Evolutionary conservation across 2,888 invertebrate species (phyloP).

Genomic region (Megalurothrips usitatus): DNA sequence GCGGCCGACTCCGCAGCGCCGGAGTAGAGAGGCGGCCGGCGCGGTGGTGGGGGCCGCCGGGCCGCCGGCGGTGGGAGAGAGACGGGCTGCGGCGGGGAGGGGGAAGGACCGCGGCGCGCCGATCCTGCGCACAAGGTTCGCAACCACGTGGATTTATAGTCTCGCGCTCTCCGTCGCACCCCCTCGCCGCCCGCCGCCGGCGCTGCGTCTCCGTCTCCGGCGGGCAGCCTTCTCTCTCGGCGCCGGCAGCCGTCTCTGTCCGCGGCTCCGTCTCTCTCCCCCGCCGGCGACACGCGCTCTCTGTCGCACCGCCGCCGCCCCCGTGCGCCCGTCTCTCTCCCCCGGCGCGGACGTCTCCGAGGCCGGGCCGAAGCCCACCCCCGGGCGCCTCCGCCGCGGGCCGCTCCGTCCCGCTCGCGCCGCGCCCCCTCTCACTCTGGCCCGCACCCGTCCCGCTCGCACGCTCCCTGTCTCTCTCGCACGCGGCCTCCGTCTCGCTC

Average conservation of each 20-base stretch:
- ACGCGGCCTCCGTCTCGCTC: not conserved
- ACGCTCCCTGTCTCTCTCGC: conserved; percentile 1
- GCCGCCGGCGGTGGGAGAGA: not conserved
- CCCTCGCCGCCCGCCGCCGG: not conserved
- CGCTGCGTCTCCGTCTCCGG: not conserved
- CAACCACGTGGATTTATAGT: conserved; percentile 28
- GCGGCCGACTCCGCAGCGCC: not conserved
- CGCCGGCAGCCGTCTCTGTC: not conserved
- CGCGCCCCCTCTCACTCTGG: not conserved
- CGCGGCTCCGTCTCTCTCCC: not conserved
- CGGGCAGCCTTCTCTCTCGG: not conserved
- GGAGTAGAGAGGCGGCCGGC: not conserved
- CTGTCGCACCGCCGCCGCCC: not conserved
- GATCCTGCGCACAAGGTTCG: conserved; percentile 23
- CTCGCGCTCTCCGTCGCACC: conserved; percentile 25
- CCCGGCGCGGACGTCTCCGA: too few species aligned
- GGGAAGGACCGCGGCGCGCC: conserved; percentile 27
- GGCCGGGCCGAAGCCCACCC: too few species aligned
- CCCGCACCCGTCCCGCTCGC: not conserved
- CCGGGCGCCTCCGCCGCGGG: too few species aligned
- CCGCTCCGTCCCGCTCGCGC: not conserved
- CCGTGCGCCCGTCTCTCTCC: not conserved
- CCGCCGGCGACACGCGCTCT: not conserved
- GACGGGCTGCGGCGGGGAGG: conserved; percentile 26
- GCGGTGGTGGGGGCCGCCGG: not conserved